phyloP scores from a whole-genome alignment of 92 coral and sea anemone genomes.

The Virgularia gustaviana region DNA sequence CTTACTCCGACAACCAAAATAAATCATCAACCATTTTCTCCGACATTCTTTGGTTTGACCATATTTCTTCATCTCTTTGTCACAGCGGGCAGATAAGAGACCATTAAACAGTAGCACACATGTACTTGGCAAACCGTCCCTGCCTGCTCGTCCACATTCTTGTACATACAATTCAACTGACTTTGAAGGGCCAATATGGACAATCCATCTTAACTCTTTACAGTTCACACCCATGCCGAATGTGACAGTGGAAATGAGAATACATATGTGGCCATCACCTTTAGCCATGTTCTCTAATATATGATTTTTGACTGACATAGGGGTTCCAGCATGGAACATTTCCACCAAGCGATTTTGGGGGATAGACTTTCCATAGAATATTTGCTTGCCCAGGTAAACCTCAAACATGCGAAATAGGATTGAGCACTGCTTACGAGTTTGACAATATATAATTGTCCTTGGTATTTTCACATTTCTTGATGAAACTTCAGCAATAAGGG shows the following conservation, averaged over 20 bases:
- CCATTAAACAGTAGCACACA: slow-evolving; percentile 36
- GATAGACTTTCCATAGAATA: neutral
- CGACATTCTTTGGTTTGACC: slow-evolving; percentile 26
- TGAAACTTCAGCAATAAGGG: neutral
- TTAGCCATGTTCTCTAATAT: slow-evolving; percentile 3
- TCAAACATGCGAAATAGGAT: slow-evolving; percentile 11
- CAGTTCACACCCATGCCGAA: slow-evolving; percentile 43
- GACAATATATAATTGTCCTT: slow-evolving; percentile 15
- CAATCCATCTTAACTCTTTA: slow-evolving; percentile 22
- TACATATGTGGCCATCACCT: slow-evolving; percentile 20
- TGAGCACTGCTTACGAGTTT: slow-evolving; percentile 21
- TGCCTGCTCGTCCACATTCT: slow-evolving; percentile 33
- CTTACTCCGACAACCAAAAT: slow-evolving; percentile 19
- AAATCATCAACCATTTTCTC: slow-evolving; percentile 39
- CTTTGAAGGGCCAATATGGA: slow-evolving; percentile 39
- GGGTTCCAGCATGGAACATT: slow-evolving; percentile 38
- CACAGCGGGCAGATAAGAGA: slow-evolving; percentile 24
- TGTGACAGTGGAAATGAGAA: slow-evolving; percentile 26
- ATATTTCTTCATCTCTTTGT: slow-evolving; percentile 37
- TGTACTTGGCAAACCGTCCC: slow-evolving; percentile 43
- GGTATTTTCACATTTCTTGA: neutral
- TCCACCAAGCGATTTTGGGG: slow-evolving; percentile 39
- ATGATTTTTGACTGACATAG: slow-evolving; percentile 28
- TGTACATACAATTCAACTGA: slow-evolving; percentile 25
- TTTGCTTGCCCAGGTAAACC: neutral